Conservation (phyloP, 2,113 vertebrate genomes). For the Pleuronectes platessa region DNA sequence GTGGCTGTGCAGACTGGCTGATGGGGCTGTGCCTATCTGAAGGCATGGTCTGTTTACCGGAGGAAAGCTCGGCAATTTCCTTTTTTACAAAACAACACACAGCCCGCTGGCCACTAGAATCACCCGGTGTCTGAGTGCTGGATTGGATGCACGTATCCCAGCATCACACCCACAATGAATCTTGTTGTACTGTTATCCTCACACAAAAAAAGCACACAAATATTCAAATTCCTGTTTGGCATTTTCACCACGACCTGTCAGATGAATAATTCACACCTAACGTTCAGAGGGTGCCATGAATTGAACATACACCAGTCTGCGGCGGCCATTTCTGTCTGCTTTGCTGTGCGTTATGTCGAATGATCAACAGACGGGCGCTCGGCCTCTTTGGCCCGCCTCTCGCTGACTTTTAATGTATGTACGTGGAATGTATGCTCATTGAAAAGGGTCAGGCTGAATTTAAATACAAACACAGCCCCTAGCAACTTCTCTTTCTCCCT, state of each 20-base stretch:
- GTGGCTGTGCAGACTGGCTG: slow-evolving; percentile 25
- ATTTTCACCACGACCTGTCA: slow-evolving; percentile 63
- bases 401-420: slow-evolving; percentile 67
- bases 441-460: slow-evolving; percentile 39
- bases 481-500: slow-evolving; percentile 2
- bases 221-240: slow-evolving; percentile 68
- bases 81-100: slow-evolving; percentile 36
- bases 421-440: slow-evolving; percentile 57
- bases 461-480: slow-evolving; percentile 46
- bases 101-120: slow-evolving; percentile 33
- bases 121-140: slow-evolving; percentile 47
- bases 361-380: slow-evolving; percentile 46
- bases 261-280: slow-evolving; percentile 75
- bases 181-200: slow-evolving; percentile 33
- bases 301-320: slow-evolving; percentile 46
- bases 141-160: slow-evolving; percentile 17
- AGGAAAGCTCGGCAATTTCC: slow-evolving; percentile 54
- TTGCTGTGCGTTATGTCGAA: slow-evolving; percentile 24
- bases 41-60: slow-evolving; percentile 31
- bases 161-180: slow-evolving; percentile 40
- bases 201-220: slow-evolving; percentile 41
- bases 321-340: slow-evolving; percentile 48
- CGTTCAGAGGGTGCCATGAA: slow-evolving; percentile 57
- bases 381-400: slow-evolving; percentile 39
- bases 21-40: slow-evolving; percentile 23